Evolutionary conservation across 1,140 invertebrate genomes (phyloP).

Genomic region (Polyergus mexicanus): DNA sequence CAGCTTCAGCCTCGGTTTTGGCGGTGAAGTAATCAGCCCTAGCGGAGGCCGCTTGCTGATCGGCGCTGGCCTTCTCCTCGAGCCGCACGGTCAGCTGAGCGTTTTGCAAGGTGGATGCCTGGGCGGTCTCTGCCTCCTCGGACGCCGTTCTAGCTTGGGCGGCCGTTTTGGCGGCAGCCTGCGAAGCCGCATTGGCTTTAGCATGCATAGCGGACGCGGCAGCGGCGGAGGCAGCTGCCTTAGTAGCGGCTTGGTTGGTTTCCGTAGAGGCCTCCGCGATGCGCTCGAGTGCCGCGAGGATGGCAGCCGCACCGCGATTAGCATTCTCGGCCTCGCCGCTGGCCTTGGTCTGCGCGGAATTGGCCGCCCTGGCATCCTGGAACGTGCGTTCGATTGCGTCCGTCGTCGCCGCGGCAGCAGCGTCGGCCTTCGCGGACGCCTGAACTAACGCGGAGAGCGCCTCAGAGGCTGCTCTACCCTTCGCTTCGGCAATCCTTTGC

Average conservation of each 20-base stretch:
- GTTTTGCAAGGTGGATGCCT: not conserved
- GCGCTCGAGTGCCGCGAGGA: not conserved
- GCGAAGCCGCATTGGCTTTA: slow-evolving; percentile 31
- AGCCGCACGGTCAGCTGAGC: not conserved
- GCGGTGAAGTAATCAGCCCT: not conserved
- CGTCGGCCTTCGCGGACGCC: not conserved
- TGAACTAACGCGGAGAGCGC: not conserved
- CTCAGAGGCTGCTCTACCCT: not conserved
- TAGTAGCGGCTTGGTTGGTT: not conserved
- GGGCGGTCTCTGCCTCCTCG: not conserved
- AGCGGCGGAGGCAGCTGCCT: not conserved
- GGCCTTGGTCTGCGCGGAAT: not conserved
- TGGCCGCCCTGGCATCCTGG: not conserved
- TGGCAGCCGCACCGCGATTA: not conserved
- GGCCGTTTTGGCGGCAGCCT: not conserved
- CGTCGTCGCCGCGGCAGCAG: not conserved
- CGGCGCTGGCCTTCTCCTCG: not conserved
- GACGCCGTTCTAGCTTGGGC: not conserved
- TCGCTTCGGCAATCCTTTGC: not conserved
- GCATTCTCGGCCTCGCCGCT: slow-evolving; percentile 9
- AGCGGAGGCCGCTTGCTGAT: not conserved
- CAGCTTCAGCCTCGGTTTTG: not conserved
- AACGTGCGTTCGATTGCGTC: not conserved
- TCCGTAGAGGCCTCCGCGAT: not conserved
- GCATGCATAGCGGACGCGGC: not conserved